Conservation (phyloP, 23 tunicate genomes). For the Phallusia fumigata region DNA sequence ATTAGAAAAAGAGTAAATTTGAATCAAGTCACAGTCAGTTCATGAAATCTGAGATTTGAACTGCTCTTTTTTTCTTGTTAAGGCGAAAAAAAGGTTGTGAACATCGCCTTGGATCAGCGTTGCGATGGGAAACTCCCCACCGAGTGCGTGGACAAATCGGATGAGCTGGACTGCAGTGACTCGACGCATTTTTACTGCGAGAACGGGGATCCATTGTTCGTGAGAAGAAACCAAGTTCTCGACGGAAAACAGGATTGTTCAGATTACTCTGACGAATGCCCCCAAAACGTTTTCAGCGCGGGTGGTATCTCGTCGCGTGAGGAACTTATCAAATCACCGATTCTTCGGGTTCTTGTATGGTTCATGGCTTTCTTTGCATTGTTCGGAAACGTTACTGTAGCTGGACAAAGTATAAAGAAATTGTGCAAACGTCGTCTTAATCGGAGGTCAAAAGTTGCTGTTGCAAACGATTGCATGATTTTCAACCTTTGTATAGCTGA, state of each 20-base stretch:
- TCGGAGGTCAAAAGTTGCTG: not conserved
- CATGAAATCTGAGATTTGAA: too few species aligned
- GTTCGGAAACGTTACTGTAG: conserved; percentile 12
- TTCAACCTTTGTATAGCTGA: conserved; percentile 32
- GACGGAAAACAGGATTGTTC: conserved; percentile 18
- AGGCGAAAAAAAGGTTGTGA: not conserved
- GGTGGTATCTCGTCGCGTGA: not conserved
- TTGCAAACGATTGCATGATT: conserved; percentile 18
- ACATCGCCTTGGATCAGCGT: not conserved
- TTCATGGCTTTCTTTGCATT: not conserved
- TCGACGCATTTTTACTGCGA: conserved; percentile 24
- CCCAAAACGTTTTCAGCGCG: not conserved
- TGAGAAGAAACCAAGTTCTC: not conserved
- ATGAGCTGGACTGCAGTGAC: conserved; percentile 16
- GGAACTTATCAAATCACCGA: conserved; percentile 18
- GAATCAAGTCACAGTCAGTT: too few species aligned
- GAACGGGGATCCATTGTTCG: conserved; percentile 8
- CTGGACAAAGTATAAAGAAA: not conserved
- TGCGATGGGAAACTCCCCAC: conserved; percentile 21
- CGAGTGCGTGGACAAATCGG: conserved; percentile 11
- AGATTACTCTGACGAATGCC: conserved; percentile 22
- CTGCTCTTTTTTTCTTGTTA: too few species aligned
- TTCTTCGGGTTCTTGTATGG: conserved; percentile 16
- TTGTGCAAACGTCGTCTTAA: not conserved
- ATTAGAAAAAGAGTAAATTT: too few species aligned